A percentile compares a stretch with the other conserved stretches of the same genome.
These are phyloP conservation scores for Corythaeola cristata DNA, from an alignment of 2,113 vertebrate species.

Conservation along the genomic window DNA sequence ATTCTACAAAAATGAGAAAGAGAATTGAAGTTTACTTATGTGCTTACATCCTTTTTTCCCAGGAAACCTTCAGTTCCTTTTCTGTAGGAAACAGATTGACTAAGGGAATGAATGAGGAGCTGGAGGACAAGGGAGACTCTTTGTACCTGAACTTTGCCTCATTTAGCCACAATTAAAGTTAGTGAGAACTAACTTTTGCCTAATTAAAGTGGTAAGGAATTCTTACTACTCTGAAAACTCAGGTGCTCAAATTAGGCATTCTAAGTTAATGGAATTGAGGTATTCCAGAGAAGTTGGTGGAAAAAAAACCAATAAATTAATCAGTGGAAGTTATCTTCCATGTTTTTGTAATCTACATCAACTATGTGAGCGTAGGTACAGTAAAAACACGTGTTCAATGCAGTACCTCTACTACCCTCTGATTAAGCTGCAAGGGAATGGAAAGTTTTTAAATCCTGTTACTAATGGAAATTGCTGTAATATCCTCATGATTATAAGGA, in stretches of 20 bases:
- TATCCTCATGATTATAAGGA: neutral
- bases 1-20: neutral
- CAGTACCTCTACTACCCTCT: neutral
- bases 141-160: neutral
- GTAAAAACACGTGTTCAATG: neutral
- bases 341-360: neutral
- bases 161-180: neutral
- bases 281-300: neutral
- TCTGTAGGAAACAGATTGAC: neutral
- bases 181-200: neutral
- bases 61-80: neutral
- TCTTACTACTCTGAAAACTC: neutral
- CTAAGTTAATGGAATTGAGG: neutral
- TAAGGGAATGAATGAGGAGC: neutral
- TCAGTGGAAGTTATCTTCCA: neutral
- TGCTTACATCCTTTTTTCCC: neutral
- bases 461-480: neutral
- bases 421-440: neutral
- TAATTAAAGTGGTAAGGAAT: neutral
- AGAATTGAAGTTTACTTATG: neutral
- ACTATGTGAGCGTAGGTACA: neutral
- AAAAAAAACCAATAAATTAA: neutral
- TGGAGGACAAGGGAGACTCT: neutral
- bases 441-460: neutral
- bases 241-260: neutral